phyloP scores from a whole-genome alignment of 64 coral and sea anemone genomes.

The Astreopora myriophthalma region DNA sequence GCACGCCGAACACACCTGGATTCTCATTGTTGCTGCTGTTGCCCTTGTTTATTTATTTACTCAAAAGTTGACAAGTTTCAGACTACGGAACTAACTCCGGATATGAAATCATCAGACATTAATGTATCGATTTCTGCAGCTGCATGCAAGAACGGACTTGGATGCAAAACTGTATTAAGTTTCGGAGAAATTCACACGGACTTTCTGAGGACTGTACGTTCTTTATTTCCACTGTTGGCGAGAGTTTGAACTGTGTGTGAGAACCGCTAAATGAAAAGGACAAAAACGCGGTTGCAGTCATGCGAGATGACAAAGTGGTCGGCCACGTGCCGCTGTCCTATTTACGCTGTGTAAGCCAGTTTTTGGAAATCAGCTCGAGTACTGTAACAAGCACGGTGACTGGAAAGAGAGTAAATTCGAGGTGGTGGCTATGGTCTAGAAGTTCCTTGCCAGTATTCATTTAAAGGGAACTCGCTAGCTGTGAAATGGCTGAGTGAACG shows the following conservation, averaged over 20 bases:
- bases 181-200: conserved; percentile 11
- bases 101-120: conserved; percentile 18
- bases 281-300: background rate
- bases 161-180: conserved; percentile 21
- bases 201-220: background rate
- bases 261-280: conserved; percentile 13
- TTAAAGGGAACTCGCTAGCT: conserved; percentile 42
- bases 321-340: conserved; percentile 20
- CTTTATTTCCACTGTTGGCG: conserved; percentile 5
- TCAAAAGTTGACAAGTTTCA: too few relatives aligned
- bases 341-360: background rate
- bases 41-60: too few relatives aligned
- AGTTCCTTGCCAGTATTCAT: conserved; percentile 13
- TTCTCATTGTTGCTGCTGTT: too few relatives aligned
- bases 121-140: conserved; percentile 8
- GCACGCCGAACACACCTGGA: too few relatives aligned
- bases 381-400: conserved; percentile 1
- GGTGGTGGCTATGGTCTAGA: conserved; percentile 13
- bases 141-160: conserved; percentile 7
- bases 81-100: conserved; percentile 2
- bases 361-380: conserved; percentile 16
- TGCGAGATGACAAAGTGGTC: conserved; percentile 30
- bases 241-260: conserved; percentile 31
- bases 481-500: conserved; percentile 32
- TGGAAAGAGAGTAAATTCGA: conserved; percentile 29